These are phyloP conservation scores for Drosophila repleta DNA, from an alignment of 1,140 invertebrate species.

Conservation along the genomic window DNA sequence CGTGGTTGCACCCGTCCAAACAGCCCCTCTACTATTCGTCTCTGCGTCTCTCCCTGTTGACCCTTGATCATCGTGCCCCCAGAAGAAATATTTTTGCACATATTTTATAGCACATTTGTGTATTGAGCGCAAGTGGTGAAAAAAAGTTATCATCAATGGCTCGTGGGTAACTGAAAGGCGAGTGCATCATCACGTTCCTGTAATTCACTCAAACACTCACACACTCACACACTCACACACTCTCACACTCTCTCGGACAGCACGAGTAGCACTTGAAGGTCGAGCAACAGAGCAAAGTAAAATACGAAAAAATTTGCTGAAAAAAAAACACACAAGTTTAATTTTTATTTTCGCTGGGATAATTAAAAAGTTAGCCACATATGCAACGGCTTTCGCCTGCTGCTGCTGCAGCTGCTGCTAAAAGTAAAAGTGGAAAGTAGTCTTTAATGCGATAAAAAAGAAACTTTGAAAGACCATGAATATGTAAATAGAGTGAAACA, in stretches of 20 bases:
- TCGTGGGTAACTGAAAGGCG: slow-evolving; percentile 30
- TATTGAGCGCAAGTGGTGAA: slow-evolving; percentile 76
- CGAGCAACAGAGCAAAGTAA: slow-evolving; percentile 7
- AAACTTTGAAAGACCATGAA: slow-evolving; percentile 3
- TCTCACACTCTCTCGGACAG: slow-evolving; percentile 20
- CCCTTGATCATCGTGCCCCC: slow-evolving; percentile 2
- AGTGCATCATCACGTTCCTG: slow-evolving; percentile 69
- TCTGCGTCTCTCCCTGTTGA: no score
- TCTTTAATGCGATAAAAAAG: slow-evolving; percentile 25
- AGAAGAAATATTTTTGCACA: slow-evolving; percentile 70
- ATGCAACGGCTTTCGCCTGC: slow-evolving; percentile 30
- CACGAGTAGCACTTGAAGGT: slow-evolving; percentile 45
- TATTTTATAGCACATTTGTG: slow-evolving; percentile 80
- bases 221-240: slow-evolving; percentile 9
- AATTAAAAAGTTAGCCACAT: slow-evolving; percentile 61
- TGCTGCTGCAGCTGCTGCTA: neutral
- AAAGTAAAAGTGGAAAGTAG: slow-evolving; percentile 16
- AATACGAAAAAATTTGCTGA: slow-evolving; percentile 30
- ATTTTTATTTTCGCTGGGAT: slow-evolving; percentile 54
- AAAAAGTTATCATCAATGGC: slow-evolving; percentile 70
- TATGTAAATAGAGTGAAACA: slow-evolving; percentile 2
- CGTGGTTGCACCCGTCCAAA: slow-evolving; percentile 18
- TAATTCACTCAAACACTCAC: slow-evolving; percentile 44
- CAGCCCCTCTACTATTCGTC: neutral
- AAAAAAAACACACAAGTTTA: slow-evolving; percentile 37